A percentile compares a stretch with the other conserved stretches of the same genome.
Conservation (phyloP, 2,888 invertebrate genomes). For the Oeneis ivallda region DNA sequence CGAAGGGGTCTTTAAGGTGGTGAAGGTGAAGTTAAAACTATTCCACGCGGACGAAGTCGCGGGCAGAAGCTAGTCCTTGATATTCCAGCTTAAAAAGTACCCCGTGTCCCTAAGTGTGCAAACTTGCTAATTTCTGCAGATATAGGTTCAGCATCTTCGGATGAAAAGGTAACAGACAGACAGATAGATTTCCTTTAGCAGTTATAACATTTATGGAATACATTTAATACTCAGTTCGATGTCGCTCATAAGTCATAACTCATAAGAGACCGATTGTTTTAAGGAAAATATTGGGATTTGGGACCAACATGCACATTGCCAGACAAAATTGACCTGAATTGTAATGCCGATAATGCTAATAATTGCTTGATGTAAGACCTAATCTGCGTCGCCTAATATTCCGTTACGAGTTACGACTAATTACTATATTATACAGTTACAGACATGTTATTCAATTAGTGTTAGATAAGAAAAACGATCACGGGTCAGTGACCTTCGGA, state of each 20-base stretch:
- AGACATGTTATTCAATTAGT: slow-evolving; percentile 43
- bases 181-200: too few species aligned
- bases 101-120: too few species aligned
- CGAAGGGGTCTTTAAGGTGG: too few species aligned
- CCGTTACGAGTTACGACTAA: slow-evolving; percentile 41
- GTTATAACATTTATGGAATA: too few species aligned
- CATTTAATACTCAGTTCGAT: not conserved
- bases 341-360: not conserved
- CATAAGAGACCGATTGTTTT: slow-evolving; percentile 21
- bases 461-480: slow-evolving; percentile 40
- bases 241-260: slow-evolving; percentile 1
- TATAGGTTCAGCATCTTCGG: too few species aligned
- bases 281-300: slow-evolving; percentile 19
- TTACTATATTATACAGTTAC: slow-evolving; percentile 36
- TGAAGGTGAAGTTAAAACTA: too few species aligned
- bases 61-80: too few species aligned
- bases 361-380: slow-evolving; percentile 17
- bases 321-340: slow-evolving; percentile 17
- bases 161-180: too few species aligned
- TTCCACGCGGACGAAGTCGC: too few species aligned
- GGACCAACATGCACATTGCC: not conserved
- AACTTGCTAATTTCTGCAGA: too few species aligned
- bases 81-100: too few species aligned
- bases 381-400: slow-evolving; percentile 39
- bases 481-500: slow-evolving; percentile 32